Conservation (phyloP, 2,888 invertebrate genomes). For the Shargacucullia verbasci region DNA sequence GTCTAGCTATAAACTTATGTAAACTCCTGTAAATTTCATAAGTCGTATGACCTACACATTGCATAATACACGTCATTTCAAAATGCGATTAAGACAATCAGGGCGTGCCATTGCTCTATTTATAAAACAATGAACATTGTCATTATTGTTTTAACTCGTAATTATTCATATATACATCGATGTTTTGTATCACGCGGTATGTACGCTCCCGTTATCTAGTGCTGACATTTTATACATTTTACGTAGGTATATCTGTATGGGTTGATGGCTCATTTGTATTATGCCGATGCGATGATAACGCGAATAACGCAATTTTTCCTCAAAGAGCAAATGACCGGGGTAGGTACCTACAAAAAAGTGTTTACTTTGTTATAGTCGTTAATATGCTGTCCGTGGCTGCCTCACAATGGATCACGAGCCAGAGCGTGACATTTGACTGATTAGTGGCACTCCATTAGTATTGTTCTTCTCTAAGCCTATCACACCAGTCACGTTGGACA, state of each 20-base stretch:
- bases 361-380: conserved; percentile 23
- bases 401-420: conserved; percentile 41
- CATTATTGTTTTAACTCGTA: conserved; percentile 30
- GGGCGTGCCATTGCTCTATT: conserved; percentile 29
- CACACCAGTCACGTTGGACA: conserved; percentile 29
- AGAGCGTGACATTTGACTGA: conserved; percentile 40
- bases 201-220: conserved; percentile 40
- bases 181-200: conserved; percentile 32
- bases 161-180: conserved; percentile 19
- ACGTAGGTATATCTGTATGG: conserved; percentile 54
- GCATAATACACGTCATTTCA: not conserved
- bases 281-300: conserved; percentile 34
- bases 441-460: conserved; percentile 42
- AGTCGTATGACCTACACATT: not conserved
- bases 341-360: conserved; percentile 5
- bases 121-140: conserved; percentile 40
- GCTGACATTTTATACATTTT: conserved; percentile 43
- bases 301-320: conserved; percentile 41
- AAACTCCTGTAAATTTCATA: not conserved
- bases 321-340: conserved; percentile 16
- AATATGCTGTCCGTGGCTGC: conserved; percentile 31
- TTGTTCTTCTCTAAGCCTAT: conserved; percentile 38
- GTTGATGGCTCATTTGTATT: conserved; percentile 53
- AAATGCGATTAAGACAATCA: conserved; percentile 15
- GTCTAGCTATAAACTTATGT: not conserved